These are phyloP conservation scores for Axinella damicornis DNA, from an alignment of 37 sponge, comb jelly and placozoan genomes.

Conservation along the genomic window DNA sequence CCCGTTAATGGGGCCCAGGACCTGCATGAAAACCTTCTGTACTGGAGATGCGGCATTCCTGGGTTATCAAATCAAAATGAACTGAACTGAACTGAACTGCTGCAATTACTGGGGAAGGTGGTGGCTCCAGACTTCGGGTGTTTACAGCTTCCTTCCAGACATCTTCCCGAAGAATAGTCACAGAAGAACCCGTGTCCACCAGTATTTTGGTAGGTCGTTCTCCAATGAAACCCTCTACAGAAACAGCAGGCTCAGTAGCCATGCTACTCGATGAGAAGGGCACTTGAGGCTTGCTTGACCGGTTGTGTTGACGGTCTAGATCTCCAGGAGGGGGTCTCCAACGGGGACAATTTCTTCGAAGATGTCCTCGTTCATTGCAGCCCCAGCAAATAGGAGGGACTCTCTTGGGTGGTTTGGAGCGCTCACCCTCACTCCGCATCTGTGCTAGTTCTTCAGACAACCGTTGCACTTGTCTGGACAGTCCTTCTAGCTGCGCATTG, in stretches of 20 bases:
- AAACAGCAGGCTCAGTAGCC: neutral
- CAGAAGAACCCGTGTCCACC: constrained; percentile 14
- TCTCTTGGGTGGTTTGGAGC: neutral
- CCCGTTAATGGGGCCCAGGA: too few species aligned
- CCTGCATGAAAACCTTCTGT: too few species aligned
- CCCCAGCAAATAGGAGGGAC: constrained; percentile 7
- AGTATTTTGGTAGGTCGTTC: neutral
- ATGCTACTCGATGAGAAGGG: too few species aligned
- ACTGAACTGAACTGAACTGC: too few species aligned
- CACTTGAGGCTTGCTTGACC: too few species aligned
- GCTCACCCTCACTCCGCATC: neutral
- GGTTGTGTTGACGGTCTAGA: neutral
- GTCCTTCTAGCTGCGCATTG: neutral
- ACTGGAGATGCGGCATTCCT: too few species aligned
- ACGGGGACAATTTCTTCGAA: constrained; percentile 17
- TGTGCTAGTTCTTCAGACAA: constrained; percentile 1
- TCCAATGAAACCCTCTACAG: constrained; percentile 20
- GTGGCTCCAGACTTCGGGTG: neutral
- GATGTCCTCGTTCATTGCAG: constrained; percentile 13
- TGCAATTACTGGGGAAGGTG: constrained; percentile 18
- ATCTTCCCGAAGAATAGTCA: constrained; percentile 19
- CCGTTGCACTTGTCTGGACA: constrained; percentile 4
- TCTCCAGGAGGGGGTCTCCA: neutral
- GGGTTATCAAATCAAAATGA: too few species aligned
- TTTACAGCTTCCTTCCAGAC: neutral